Conservation (phyloP, 2,888 invertebrate genomes). For the Drosophila buzzatii region DNA sequence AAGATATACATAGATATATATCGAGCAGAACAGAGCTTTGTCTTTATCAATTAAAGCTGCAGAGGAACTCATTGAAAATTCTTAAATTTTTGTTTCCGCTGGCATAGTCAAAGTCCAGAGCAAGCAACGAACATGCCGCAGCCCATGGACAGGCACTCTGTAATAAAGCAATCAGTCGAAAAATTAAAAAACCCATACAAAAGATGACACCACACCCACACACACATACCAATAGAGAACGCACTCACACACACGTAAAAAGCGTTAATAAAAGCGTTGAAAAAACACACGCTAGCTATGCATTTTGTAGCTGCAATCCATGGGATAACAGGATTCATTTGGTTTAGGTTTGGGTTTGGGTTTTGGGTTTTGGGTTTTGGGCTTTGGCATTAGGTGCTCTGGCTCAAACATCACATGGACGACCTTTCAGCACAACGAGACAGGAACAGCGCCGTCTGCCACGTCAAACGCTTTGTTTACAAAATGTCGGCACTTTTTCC, state of each 20-base stretch:
- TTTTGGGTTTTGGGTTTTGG: neutral
- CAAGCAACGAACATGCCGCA: constrained; percentile 6
- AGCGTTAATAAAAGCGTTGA: constrained; percentile 36
- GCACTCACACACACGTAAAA: constrained; percentile 12
- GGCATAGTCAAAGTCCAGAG: constrained; percentile 10
- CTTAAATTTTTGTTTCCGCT: constrained; percentile 2
- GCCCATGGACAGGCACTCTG: constrained; percentile 30
- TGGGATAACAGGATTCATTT: constrained; percentile 37
- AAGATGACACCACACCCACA: constrained; percentile 42
- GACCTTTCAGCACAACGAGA: constrained; percentile 35
- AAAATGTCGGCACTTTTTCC: constrained; percentile 59
- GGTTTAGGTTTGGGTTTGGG: constrained; percentile 27
- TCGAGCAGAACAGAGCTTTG: too few relatives aligned
- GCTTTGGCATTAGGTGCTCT: constrained; percentile 42
- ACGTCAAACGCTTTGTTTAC: constrained; percentile 61
- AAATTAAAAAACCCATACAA: constrained; percentile 64
- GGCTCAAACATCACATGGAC: constrained; percentile 51
- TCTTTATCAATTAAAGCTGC: constrained; percentile 29
- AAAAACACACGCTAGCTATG: constrained; percentile 43
- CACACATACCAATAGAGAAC: constrained; percentile 6
- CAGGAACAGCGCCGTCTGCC: constrained; percentile 2
- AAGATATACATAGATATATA: too few relatives aligned
- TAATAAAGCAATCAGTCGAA: constrained; percentile 70
- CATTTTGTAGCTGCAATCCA: constrained; percentile 50
- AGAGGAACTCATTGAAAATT: neutral